Percentiles rank a stretch among this genome's conserved stretches.
Conservation (phyloP, 92 coral and sea anemone genomes). For the Parazoanthus swiftii region DNA sequence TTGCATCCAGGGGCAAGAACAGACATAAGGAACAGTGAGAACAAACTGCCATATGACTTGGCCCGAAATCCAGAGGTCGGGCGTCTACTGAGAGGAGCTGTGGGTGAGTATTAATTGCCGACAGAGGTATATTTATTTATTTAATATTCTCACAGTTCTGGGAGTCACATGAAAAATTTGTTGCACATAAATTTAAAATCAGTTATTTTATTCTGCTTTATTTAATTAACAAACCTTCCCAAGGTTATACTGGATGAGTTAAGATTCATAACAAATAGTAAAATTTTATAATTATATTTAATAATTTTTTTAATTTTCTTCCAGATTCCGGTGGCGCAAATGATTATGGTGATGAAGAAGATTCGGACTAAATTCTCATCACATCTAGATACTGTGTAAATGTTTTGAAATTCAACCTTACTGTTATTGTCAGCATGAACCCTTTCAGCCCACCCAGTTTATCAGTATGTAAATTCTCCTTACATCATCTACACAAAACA, state of each 20-base stretch:
- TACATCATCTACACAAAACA: too few species aligned
- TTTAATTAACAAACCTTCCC: too few species aligned
- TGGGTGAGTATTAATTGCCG: slow-evolving; percentile 73
- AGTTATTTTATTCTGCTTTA: too few species aligned
- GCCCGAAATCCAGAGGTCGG: slow-evolving; percentile 95
- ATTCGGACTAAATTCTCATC: slow-evolving; percentile 66
- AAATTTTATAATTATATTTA: not conserved
- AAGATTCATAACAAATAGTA: too few species aligned
- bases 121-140: not conserved
- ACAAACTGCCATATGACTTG: slow-evolving; percentile 82
- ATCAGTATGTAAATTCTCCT: too few species aligned
- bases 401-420: not conserved
- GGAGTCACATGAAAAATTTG: too few species aligned
- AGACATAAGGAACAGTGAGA: slow-evolving; percentile 82
- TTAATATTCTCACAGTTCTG: too few species aligned
- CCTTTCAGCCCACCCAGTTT: not conserved
- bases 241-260: too few species aligned
- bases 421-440: not conserved
- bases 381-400: not conserved
- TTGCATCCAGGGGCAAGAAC: slow-evolving; percentile 76
- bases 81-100: slow-evolving; percentile 82
- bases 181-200: too few species aligned
- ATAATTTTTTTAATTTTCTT: not conserved
- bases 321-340: slow-evolving; percentile 70
- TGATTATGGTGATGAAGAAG: slow-evolving; percentile 97